Base-by-base conservation (phyloP, 1,140 invertebrate species). In the Branchinecta lynchi region DNA sequence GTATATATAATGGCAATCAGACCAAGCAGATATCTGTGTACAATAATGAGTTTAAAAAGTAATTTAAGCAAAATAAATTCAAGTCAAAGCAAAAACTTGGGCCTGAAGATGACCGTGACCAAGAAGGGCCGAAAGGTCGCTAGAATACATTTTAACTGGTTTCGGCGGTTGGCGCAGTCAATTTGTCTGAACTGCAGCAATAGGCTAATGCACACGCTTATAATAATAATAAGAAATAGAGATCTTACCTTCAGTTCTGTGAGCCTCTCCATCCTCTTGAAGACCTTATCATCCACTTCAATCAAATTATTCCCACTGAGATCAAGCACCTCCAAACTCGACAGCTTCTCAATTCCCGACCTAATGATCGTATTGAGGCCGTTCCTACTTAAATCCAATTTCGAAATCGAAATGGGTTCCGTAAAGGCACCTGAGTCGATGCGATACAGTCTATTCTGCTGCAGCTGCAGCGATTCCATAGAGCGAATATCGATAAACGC, bases 381-480 rank as follows among this genome's bases (percentile, higher is more conserved):
- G 66, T 77, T 77, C 72, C 86, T 82, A 74, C 89, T 92, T 67
- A 92, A 76, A 81, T 92, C 92, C 9, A 93, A 78, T 76, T 90
- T 87, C 32, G 92, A 82, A 66, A 91, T 77, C 66, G 89, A 85
- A 8, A 88, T 87, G 15, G 87, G 84, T 73, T 86, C 85, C 71
- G 86, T 83, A 76, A 93, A 92, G 0, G 88, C 88, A 73, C 86
- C 84, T n/a, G 81, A 81, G 0, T 87, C 86, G 66, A 93, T 85
- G 72, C 84, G 84, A 70, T 78, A 80, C 44, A 90, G 76, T 66
- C 84, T 81, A 77, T 93, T 93, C 74, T 91, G 85, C 79, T 92
- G 89, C 45, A 93, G 78, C 76, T 92, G 89, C 0, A 89, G 81
- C 51, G 79, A 82, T 77, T 87, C 84, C 10, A 93, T 79, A 44